Base-by-base conservation (phyloP, 2,113 vertebrate genomes). In the Echinops telfairi region DNA sequence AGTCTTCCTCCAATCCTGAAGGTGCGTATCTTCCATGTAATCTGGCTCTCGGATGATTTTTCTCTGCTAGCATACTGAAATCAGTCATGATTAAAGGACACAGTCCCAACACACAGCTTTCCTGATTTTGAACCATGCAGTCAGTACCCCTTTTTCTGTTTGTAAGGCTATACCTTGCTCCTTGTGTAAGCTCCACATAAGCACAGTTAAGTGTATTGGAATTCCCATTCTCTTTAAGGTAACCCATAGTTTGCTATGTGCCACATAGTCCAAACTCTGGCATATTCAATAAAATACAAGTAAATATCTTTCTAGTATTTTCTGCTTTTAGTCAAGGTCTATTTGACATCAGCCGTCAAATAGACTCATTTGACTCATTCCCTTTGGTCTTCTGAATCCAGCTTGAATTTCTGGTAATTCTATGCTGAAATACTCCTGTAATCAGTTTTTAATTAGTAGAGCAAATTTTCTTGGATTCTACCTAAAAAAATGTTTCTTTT, bases 391-490 rank as follows among this genome's bases (percentile, higher is more conserved):
- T 31, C 27, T 68, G 66, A 68, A 68, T 68, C 29, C 23, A 23
- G 2, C 62, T 64, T 64, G 62, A 64, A 25, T 64, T 68, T 68
- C 29, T 29, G 66, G 66, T 10, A 68, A 15, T 68, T 29, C 29
- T 15, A 1, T 68, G 64, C 15, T 31, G 66, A 68, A 31, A 29
- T 3, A 31, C 66, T 31, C 2, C 66, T 68, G 66, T 11, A 68
- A 68, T 4, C 27, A 27, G 10, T 68, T 68, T 68, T 31, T 70
- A 11, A 92, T 20, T 15, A 38, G 78, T 5, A 36, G 15, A 20
- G 62, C 64, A 64, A 89, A 86, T 77, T 79, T 47, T 68, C 53
- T 88, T 87, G 38, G 43, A 64, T 29, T 79, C 64, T 43, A 89
- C 33, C 47, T 53, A 53, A 53, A 29, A 29, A 83, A 31, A 4